Percentiles rank a stretch among this genome's conserved stretches.
Evolutionary conservation across 2,113 vertebrate species (phyloP).

Genomic region (Oceanodroma tethys): DNA sequence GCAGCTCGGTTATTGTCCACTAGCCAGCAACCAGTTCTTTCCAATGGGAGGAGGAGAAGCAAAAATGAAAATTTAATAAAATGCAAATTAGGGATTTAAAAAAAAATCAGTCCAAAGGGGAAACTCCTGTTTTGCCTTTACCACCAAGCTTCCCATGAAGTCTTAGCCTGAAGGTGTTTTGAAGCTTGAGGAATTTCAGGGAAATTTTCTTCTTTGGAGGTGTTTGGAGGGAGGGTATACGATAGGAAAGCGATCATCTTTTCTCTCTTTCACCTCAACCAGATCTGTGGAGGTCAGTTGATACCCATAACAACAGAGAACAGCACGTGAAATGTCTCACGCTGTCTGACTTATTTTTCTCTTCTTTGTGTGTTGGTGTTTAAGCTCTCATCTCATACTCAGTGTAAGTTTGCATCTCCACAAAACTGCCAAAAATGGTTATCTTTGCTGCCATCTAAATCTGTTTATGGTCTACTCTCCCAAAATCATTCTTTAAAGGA

Average conservation of each 20-base stretch:
- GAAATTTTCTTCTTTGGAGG: neutral
- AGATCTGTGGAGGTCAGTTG: neutral
- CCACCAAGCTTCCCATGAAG: neutral
- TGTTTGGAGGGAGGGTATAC: neutral
- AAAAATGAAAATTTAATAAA: neutral
- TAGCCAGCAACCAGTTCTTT: neutral
- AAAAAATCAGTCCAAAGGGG: neutral
- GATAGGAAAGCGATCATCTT: neutral
- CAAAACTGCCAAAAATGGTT: slow-evolving; percentile 43
- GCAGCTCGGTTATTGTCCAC: neutral
- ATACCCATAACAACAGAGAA: neutral
- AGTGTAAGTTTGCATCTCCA: slow-evolving; percentile 2
- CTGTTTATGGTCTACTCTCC: slow-evolving; percentile 4
- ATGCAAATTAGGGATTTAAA: neutral
- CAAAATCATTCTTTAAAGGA: slow-evolving; percentile 27
- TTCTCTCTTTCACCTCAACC: neutral
- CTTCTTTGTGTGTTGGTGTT: neutral
- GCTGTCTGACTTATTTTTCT: slow-evolving; percentile 1
- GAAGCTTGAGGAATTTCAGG: neutral
- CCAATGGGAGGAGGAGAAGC: neutral
- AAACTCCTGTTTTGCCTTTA: neutral
- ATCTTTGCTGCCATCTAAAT: slow-evolving; percentile 38
- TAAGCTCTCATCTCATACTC: neutral
- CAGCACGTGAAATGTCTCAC: neutral
- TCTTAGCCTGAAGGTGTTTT: neutral